Base-by-base conservation (phyloP, 2,888 invertebrate species). In the Agonopterix arenella region DNA sequence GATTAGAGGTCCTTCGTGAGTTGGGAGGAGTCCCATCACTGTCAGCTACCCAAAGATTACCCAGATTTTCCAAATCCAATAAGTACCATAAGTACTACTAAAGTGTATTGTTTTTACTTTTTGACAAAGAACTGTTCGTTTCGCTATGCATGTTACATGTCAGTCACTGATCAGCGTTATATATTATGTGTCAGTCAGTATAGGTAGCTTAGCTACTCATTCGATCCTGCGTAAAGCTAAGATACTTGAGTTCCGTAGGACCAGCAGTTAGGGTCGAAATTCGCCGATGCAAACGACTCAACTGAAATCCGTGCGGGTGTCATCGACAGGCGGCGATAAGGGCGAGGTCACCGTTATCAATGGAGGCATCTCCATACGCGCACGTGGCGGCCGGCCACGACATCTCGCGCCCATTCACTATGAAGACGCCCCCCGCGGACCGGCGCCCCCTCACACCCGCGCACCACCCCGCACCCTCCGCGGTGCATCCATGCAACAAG, bases 371-470 rank as follows among this genome's bases (percentile, higher is more conserved):
- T 85, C 83, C 90, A 88, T 89, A 86, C 86, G 78, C 78, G 82
- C 79, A 79, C 79, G 79, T 80, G 82, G 78, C 71, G 70, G 76
- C 80, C 80, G 83, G 78, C 85, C 85, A 80, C 84, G 84, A 84
- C 85, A 85, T 85, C 86, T 83, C 85, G 84, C 80, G 80, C 85
- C 82, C 86, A 85, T 84, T 91, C 91, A 83, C 90, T 84, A 79
- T 82, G 77, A 82, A 85, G 84, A 83, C 80, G 75, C 68, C 74
- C 68, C 71, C 66, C 49, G 59, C 60, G 41, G 52, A 51, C 61
- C 63, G 57, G 57, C 61, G 59, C 66, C 63, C 52, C 60, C 55
- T 61, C 62, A 60, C 62, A 58, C 60, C 63, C 67, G 55, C 64
- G 49, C 63, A 45, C 43, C 43, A n/a, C 73, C 71, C 64, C 71